These are phyloP conservation scores for Ectemnius continuus DNA, from an alignment of 2,888 invertebrate genomes.

Conservation along the genomic window DNA sequence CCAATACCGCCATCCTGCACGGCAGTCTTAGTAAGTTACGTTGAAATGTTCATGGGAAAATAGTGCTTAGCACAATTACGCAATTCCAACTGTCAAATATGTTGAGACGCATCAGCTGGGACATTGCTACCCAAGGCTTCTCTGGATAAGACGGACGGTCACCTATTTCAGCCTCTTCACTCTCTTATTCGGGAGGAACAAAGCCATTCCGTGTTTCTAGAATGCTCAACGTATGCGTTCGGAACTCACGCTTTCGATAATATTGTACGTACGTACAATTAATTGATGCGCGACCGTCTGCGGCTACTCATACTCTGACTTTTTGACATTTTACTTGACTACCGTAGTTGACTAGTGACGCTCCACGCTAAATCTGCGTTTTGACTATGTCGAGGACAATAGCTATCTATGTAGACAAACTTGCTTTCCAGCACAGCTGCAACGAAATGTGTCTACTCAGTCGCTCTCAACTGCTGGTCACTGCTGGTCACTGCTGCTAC, in stretches of 20 bases:
- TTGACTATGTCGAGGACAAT: too few relatives aligned
- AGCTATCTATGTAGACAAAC: too few relatives aligned
- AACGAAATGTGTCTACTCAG: too few relatives aligned
- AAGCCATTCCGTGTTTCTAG: conserved; percentile 18
- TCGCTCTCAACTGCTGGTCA: too few relatives aligned
- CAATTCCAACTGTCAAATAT: conserved; percentile 65
- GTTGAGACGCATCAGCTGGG: conserved; percentile 65
- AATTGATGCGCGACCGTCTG: conserved; percentile 25
- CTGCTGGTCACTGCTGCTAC: too few relatives aligned
- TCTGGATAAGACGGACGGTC: not conserved
- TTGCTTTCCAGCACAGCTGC: too few relatives aligned
- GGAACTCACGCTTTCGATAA: conserved; percentile 20
- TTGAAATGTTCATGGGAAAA: conserved; percentile 44
- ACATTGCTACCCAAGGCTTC: conserved; percentile 34
- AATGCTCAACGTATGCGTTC: conserved; percentile 8
- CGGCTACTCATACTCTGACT: conserved; percentile 25
- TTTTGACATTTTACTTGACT: conserved; percentile 56
- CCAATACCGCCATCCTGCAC: conserved; percentile 69
- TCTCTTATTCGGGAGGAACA: not conserved
- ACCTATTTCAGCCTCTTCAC: conserved; percentile 18
- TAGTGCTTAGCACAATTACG: conserved; percentile 42
- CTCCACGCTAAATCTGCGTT: too few relatives aligned
- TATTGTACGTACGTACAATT: conserved; percentile 23
- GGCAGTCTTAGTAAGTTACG: conserved; percentile 39
- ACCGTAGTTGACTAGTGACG: conserved; percentile 45